Percentiles rank a stretch among this genome's conserved stretches.
phyloP scores from a whole-genome alignment of 2,113 vertebrate species.

The Enhydra lutris region DNA sequence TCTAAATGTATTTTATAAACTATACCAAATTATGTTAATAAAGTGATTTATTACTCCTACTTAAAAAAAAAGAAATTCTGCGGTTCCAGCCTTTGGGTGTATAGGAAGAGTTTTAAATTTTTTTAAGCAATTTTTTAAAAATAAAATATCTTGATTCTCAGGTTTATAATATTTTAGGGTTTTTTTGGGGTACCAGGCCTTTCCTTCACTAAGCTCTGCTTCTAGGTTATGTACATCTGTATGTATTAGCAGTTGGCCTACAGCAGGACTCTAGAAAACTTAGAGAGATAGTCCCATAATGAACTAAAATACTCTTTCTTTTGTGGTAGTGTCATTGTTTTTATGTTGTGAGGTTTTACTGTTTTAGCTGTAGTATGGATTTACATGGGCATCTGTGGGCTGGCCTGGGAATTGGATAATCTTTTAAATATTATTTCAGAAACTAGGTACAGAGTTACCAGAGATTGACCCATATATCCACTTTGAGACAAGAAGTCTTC shows the following conservation, averaged over 20 bases:
- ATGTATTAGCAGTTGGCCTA: neutral
- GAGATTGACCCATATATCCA: neutral
- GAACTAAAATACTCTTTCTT: neutral
- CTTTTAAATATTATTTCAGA: constrained; percentile 44
- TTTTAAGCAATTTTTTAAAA: constrained; percentile 9
- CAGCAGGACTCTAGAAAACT: neutral
- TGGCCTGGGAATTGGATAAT: neutral
- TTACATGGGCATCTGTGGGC: neutral
- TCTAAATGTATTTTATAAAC: constrained; percentile 32
- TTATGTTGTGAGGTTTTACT: neutral
- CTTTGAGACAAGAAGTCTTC: neutral
- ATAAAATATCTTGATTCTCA: neutral
- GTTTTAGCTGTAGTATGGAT: neutral
- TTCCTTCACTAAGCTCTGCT: neutral
- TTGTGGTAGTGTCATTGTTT: neutral
- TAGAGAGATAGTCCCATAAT: neutral
- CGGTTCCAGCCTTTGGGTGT: neutral
- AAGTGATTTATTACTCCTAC: neutral
- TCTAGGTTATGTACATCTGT: neutral
- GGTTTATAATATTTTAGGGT: neutral
- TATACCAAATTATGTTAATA: neutral
- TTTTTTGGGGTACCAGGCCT: neutral
- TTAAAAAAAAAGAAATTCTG: neutral
- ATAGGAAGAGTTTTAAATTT: neutral
- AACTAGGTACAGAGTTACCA: neutral